A percentile compares a stretch with the other conserved stretches of the same genome.
Evolutionary conservation across 2,113 vertebrate genomes (phyloP).

Genomic region (Donacobius atricapilla): DNA sequence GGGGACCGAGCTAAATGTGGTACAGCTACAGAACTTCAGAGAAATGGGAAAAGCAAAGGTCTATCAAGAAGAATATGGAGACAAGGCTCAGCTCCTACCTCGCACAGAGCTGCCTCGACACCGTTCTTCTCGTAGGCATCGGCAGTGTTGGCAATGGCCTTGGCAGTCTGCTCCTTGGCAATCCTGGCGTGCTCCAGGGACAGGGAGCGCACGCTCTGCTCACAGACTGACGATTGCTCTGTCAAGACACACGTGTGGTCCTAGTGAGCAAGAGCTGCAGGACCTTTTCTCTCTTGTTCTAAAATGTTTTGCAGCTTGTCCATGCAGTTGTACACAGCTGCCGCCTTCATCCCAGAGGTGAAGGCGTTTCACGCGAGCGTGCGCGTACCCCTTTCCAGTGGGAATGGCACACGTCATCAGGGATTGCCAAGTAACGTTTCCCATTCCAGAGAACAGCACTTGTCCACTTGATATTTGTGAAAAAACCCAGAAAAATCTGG

Average conservation of each 20-base stretch:
- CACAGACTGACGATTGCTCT: neutral
- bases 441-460: neutral
- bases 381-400: fast-evolving
- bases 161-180: conserved; percentile 74
- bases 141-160: conserved; percentile 73
- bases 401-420: neutral
- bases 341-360: neutral
- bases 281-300: fast-evolving
- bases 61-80: neutral
- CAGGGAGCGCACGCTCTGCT: conserved; percentile 36
- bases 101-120: conserved; percentile 50
- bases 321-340: neutral
- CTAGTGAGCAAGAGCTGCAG: fast-evolving
- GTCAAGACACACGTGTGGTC: fast-evolving
- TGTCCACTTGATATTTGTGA: neutral
- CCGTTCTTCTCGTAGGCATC: conserved; percentile 63
- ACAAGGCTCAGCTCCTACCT: conserved; percentile 58
- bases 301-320: neutral
- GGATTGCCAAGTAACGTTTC: fast-evolving
- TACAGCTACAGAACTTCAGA: neutral
- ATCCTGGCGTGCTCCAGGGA: conserved; percentile 72
- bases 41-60: neutral
- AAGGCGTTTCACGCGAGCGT: fast-evolving
- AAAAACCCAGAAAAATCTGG: neutral
- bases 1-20: neutral